Evolutionary conservation across 2,888 invertebrate species (phyloP).

Genomic region (Lasioglossum morio): DNA sequence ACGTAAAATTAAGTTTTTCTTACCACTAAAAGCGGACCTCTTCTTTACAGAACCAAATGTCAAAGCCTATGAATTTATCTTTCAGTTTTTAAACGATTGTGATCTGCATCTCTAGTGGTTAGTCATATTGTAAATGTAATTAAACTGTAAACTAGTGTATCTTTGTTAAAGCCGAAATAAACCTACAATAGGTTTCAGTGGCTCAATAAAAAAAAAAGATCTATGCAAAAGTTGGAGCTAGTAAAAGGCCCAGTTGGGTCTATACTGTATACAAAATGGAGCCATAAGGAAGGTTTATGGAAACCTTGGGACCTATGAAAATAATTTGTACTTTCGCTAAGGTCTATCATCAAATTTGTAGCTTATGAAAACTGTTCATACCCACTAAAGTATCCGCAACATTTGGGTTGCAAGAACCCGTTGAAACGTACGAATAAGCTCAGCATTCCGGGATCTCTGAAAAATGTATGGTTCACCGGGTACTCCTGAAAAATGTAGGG

Average conservation of each 20-base stretch:
- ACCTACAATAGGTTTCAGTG: too few species aligned
- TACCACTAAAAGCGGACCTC: too few species aligned
- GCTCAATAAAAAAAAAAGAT: too few species aligned
- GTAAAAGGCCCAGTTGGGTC: neutral
- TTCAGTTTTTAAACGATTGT: too few species aligned
- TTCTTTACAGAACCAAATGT: too few species aligned
- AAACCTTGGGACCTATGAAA: neutral
- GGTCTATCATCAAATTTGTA: neutral
- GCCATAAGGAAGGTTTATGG: neutral
- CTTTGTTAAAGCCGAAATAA: too few species aligned
- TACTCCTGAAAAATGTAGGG: neutral
- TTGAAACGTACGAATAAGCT: neutral
- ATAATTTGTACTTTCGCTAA: neutral
- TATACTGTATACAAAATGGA: neutral
- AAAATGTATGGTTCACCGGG: neutral
- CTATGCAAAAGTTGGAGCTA: neutral
- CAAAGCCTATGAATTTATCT: too few species aligned
- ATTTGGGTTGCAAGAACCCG: neutral
- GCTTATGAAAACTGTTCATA: neutral
- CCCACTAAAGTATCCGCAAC: too few species aligned
- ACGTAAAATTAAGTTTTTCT: too few species aligned
- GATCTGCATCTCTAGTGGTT: too few species aligned
- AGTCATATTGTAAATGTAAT: too few species aligned
- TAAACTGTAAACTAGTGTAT: too few species aligned
- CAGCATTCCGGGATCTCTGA: neutral